Evolutionary conservation across 2,113 vertebrate species (phyloP).

Genomic region (Micromys minutus): DNA sequence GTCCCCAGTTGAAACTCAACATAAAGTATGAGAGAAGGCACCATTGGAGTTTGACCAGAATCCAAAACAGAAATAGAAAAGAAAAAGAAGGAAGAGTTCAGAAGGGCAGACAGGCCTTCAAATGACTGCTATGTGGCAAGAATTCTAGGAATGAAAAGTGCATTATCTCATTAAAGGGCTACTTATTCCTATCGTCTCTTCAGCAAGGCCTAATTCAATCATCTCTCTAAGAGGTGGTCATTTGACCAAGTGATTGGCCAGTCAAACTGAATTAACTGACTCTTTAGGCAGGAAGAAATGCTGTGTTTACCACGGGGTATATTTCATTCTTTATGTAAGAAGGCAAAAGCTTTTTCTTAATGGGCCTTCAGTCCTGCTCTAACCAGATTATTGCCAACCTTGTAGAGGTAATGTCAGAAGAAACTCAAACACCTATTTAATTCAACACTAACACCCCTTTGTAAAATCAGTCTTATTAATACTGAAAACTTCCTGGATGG

Average conservation of each 20-base stretch:
- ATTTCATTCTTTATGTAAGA: neutral
- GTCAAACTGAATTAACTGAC: neutral
- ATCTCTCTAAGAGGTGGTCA: too few species aligned
- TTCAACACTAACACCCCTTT: neutral
- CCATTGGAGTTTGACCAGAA: neutral
- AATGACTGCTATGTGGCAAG: neutral
- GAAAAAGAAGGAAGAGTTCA: neutral
- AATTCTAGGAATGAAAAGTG: neutral
- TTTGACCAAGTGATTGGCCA: too few species aligned
- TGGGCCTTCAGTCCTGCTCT: neutral
- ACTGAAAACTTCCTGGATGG: neutral
- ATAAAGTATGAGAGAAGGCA: neutral
- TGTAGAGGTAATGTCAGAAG: neutral
- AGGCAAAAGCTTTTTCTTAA: too few species aligned
- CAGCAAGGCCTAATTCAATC: neutral
- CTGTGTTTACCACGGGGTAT: neutral
- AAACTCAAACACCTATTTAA: neutral
- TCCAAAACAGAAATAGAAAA: neutral
- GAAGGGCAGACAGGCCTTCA: neutral
- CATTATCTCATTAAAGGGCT: neutral
- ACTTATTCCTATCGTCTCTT: neutral
- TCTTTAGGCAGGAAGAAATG: neutral
- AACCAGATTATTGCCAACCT: neutral
- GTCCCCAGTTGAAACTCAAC: too few species aligned
- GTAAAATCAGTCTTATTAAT: neutral